Evolutionary conservation across 2,113 vertebrate genomes (phyloP).

Genomic region (Poeciliopsis occidentalis): DNA sequence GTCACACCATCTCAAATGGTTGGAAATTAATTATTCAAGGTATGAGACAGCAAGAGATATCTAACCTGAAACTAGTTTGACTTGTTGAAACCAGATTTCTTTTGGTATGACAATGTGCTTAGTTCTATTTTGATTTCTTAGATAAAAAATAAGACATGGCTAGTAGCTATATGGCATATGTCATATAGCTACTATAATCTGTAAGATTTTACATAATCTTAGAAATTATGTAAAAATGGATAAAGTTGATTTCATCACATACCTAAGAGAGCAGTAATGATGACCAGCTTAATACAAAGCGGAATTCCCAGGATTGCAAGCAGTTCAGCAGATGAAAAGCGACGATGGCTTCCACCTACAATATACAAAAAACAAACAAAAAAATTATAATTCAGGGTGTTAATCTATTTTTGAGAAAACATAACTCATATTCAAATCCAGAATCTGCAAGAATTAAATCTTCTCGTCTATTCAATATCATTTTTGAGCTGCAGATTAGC

Average conservation of each 20-base stretch:
- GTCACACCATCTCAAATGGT: not conserved
- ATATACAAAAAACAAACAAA: not conserved
- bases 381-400: not conserved
- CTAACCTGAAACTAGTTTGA: not conserved
- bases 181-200: not conserved
- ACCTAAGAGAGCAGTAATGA: conserved; percentile 67
- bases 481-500: not conserved
- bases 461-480: not conserved
- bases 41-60: not conserved
- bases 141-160: not conserved
- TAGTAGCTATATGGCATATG: not conserved
- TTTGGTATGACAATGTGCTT: too few relatives aligned
- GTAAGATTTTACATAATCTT: too few relatives aligned
- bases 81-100: not conserved
- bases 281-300: conserved; percentile 44
- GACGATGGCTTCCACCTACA: conserved; percentile 18
- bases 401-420: not conserved
- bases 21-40: not conserved
- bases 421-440: not conserved
- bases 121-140: not conserved
- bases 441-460: not conserved
- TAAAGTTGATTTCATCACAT: not conserved
- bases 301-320: conserved; percentile 46
- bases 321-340: conserved; percentile 31
- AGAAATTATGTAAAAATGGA: not conserved